phyloP scores from a whole-genome alignment of 2,888 invertebrate species.

The Zaprionus obscuricornis region DNA sequence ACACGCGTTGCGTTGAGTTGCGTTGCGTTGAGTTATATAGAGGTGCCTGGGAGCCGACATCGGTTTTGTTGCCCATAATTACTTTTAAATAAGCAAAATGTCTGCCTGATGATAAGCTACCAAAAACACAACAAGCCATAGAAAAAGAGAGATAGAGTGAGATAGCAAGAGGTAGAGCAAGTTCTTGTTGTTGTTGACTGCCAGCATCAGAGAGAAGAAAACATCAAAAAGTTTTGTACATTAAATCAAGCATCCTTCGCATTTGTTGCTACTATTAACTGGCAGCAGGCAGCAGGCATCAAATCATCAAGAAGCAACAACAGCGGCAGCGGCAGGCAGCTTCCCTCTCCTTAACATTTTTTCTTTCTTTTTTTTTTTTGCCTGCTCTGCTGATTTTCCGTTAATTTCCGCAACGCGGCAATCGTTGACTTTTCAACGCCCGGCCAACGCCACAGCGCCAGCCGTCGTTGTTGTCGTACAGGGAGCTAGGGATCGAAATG shows the following conservation, averaged over 20 bases:
- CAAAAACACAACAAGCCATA: not conserved
- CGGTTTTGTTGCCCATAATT: conserved; percentile 60
- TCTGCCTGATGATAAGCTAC: conserved; percentile 43
- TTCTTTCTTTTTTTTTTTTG: conserved; percentile 34
- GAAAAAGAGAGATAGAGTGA: not conserved
- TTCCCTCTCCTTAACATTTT: not conserved
- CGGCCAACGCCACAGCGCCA: conserved; percentile 10
- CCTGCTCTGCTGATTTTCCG: conserved; percentile 70
- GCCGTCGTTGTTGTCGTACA: conserved; percentile 11
- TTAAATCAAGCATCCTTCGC: conserved; percentile 76
- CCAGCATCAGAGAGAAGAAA: conserved; percentile 40
- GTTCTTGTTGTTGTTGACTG: conserved; percentile 16
- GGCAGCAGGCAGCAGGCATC: conserved; percentile 29
- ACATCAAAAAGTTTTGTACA: conserved; percentile 75
- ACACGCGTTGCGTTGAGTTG: too few relatives aligned
- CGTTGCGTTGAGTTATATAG: too few relatives aligned
- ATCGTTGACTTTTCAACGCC: conserved; percentile 76
- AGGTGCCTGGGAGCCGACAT: conserved; percentile 42
- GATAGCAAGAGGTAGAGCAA: not conserved
- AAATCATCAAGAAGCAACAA: not conserved
- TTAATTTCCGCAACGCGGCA: conserved; percentile 77
- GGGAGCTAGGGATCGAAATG: conserved; percentile 14
- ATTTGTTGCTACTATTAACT: conserved; percentile 69
- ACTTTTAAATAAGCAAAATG: conserved; percentile 70
- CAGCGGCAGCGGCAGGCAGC: not conserved